Evolutionary conservation across 1,140 invertebrate genomes (phyloP), one percentile per base, ranked within the genome.

Genomic region (Penaeus japonicus): DNA sequence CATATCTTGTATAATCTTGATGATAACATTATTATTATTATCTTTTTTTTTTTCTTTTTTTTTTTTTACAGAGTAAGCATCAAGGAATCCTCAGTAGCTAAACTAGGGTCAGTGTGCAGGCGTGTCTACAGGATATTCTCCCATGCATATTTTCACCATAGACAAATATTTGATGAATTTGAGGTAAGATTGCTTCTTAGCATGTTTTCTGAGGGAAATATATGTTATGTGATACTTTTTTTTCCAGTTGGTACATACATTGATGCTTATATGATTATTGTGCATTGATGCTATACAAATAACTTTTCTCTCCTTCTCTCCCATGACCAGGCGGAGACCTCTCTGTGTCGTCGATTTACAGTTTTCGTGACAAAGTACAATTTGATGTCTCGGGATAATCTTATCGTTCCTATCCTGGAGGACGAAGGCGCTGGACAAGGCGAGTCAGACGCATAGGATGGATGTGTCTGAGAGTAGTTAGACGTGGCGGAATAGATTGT

Each of bases 91-190:
- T 99, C 98, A 24, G 98, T 99, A 81, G 96, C 97, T 35, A 99
- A 99, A 93, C 93, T 99, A 89, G 98, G 98, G 89, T 99, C 98
- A 32, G 98, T 99, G 5, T 99, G 99, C 93, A 95, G 99, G 91
- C 95, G 99, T 92, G 98, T 99, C 1, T 99, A 99, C 92, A 95
- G 99, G 94, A 99, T 99, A 92, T 99, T 99, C 93, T 99, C 98
- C 53, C 99, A 99, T 94, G 99, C 99, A 39, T 99, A 98, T 93
- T 99, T 98, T 92, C 99, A 99, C 94, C 99, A 99, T 93, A 94
- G 97, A 91, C 94, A 95, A 90, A 96, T 99, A 92, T 99, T 99
- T 94, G 98, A 99, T 94, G 96, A 98, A 91, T 99, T 99, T 94
- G 99, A 99, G 93, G 95, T 95, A 92, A 30, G 35, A 39, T 12